Evolutionary conservation across 2,888 invertebrate genomes (phyloP).

Genomic region (Synanthedon tipuliformis): DNA sequence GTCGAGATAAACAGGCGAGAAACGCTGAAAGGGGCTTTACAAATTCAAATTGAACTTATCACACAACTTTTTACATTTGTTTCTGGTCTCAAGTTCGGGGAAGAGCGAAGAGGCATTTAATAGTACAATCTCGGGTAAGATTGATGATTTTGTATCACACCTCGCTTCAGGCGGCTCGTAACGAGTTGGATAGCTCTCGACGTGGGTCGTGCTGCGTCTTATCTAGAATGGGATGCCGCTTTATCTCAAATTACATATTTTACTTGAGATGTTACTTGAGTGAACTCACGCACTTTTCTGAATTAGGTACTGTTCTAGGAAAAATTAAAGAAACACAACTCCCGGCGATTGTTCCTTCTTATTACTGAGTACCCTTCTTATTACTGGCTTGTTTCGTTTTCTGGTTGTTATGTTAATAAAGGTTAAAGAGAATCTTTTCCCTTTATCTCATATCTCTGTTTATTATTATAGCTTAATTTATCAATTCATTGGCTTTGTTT

Average conservation of each 20-base stretch:
- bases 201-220: conserved; percentile 65
- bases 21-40: conserved; percentile 71
- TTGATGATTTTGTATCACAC: conserved; percentile 72
- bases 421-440: too few relatives aligned
- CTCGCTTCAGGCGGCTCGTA: conserved; percentile 69
- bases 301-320: conserved; percentile 1
- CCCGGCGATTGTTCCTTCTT: too few relatives aligned
- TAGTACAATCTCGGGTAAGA: conserved; percentile 69
- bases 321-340: background rate
- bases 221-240: conserved; percentile 67
- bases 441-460: too few relatives aligned
- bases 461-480: too few relatives aligned
- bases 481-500: too few relatives aligned
- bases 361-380: background rate
- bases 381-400: background rate
- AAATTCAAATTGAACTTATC: conserved; percentile 72
- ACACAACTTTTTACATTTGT: conserved; percentile 72
- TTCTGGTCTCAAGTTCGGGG: conserved; percentile 67
- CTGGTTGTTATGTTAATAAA: too few relatives aligned
- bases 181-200: conserved; percentile 64
- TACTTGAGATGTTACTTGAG: conserved; percentile 60
- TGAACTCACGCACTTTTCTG: conserved; percentile 42
- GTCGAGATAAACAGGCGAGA: conserved; percentile 69
- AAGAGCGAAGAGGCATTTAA: conserved; percentile 69
- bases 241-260: conserved; percentile 71